Conservation (phyloP, 2,888 invertebrate species). For the Steinernema carpocapsae region DNA sequence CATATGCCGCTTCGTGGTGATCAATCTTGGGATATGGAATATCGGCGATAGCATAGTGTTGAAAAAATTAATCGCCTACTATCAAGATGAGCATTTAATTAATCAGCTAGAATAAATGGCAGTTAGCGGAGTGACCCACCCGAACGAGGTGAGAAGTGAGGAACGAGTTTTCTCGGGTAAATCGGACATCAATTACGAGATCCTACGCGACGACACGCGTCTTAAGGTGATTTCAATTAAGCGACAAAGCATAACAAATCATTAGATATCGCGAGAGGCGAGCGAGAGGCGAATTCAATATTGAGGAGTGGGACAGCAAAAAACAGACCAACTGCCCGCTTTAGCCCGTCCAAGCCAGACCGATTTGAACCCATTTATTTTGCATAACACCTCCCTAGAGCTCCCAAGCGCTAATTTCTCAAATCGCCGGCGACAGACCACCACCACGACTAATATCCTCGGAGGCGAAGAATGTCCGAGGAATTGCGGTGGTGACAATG, state of each 20-base stretch:
- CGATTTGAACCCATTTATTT: slow-evolving; percentile 18
- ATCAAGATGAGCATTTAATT: not conserved
- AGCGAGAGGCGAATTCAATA: not conserved
- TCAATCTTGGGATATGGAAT: slow-evolving; percentile 29
- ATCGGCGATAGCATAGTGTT: slow-evolving; percentile 5
- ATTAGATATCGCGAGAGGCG: not conserved
- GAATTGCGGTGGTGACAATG: no score
- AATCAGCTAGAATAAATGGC: not conserved
- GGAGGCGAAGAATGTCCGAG: no score
- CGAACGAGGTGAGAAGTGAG: no score
- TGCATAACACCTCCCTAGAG: not conserved
- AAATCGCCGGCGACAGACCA: no score
- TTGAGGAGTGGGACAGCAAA: not conserved
- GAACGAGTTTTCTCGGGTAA: no score
- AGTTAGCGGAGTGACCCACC: no score
- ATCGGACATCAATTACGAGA: no score
- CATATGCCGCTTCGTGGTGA: slow-evolving; percentile 18
- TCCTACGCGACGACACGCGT: no score
- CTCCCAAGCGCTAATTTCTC: not conserved
- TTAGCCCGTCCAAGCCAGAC: no score
- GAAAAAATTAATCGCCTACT: slow-evolving; percentile 23
- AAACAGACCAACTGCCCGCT: not conserved
- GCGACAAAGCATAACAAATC: slow-evolving; percentile 15
- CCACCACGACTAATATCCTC: no score
- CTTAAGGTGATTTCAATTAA: no score